These are phyloP conservation scores for Ceyx erithaca DNA, from an alignment of 2,797 vertebrate species.

Conservation along the genomic window DNA sequence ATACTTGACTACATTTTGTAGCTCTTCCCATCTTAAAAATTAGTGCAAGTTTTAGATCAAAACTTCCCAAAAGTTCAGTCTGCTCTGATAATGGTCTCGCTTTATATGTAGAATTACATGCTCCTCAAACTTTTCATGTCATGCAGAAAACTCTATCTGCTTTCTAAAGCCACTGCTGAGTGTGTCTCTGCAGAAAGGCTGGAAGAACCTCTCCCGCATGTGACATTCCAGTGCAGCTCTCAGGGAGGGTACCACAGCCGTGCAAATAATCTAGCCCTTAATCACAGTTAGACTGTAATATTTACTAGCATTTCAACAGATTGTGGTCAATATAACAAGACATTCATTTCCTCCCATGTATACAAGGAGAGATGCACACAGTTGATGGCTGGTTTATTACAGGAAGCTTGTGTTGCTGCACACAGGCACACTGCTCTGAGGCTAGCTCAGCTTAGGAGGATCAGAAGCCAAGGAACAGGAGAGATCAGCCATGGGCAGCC, in stretches of 20 bases:
- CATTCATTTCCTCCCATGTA: not conserved
- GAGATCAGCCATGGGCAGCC: not conserved
- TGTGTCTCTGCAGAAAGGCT: not conserved
- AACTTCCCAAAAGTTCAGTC: not conserved
- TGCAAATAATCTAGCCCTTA: not conserved
- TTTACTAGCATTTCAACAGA: not conserved
- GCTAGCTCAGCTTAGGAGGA: not conserved
- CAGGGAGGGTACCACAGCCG: not conserved
- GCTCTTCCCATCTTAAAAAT: not conserved
- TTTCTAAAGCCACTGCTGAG: not conserved
- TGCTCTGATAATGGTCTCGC: not conserved
- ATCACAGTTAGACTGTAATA: not conserved
- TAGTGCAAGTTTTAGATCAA: not conserved
- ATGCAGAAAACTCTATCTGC: not conserved
- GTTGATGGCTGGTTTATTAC: not conserved
- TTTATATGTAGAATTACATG: not conserved
- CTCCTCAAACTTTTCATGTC: not conserved
- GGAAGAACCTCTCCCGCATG: not conserved
- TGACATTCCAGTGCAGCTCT: not conserved
- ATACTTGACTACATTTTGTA: not conserved
- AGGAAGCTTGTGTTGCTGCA: conserved; percentile 5
- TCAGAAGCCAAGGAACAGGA: not conserved
- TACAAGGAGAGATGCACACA: not conserved
- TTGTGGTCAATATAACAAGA: not conserved
- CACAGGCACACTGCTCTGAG: not conserved